phyloP scores from a whole-genome alignment of 2,888 invertebrate species.

The Tenodera sinensis region DNA sequence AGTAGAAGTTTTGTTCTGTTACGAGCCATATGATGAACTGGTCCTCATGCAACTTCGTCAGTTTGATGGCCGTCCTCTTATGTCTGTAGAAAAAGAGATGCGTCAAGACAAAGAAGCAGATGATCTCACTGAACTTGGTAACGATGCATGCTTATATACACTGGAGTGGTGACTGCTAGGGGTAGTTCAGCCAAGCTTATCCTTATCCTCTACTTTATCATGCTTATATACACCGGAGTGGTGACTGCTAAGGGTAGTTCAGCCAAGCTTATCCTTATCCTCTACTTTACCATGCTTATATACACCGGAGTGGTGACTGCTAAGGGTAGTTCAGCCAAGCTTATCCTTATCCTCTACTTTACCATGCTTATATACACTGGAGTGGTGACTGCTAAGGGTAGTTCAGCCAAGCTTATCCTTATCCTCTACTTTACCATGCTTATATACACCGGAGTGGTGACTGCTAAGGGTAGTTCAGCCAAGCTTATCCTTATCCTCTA shows the following conservation, averaged over 20 bases:
- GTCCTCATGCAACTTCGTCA: constrained; percentile 85
- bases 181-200: too few species aligned
- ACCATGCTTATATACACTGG: neutral
- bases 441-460: neutral
- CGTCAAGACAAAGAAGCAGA: constrained; percentile 62
- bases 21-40: constrained; percentile 95
- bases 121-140: constrained; percentile 60
- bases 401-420: too few species aligned
- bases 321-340: too few species aligned
- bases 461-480: too few species aligned
- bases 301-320: too few species aligned
- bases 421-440: neutral
- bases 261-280: too few species aligned
- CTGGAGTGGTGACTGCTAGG: too few species aligned
- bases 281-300: neutral
- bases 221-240: neutral
- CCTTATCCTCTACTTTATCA: too few species aligned
- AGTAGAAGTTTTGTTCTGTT: constrained; percentile 91
- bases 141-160: constrained; percentile 2
- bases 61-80: constrained; percentile 66
- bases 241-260: too few species aligned
- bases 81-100: constrained; percentile 93
- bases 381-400: too few species aligned
- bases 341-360: too few species aligned
- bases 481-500: too few species aligned